Base-by-base conservation (phyloP, 2,113 vertebrate species). In the Spheniscus mendiculus region DNA sequence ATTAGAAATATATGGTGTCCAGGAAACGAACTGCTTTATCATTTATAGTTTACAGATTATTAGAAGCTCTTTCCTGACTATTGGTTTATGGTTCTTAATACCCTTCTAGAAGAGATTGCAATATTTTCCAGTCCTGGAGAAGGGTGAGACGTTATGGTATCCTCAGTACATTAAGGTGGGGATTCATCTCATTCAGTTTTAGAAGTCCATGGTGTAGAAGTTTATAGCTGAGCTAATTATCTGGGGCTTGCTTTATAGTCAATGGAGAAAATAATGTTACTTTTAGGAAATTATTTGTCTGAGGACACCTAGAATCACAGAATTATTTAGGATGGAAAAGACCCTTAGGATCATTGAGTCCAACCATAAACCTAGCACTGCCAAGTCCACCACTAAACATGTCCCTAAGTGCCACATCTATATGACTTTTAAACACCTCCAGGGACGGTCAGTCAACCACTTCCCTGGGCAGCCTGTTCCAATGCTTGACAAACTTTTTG, bases 401-500 rank as follows among this genome's bases (percentile, higher is more conserved):
- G 26, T 58, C 10, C 30, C 16, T 25, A 14, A 9, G 3, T 8
- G 1, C 11, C 16, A 36, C 38, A 30, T 15, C 29, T 49, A 8
- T 10, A 10, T 1, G 1, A 42, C 29, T 45, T 74, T 29, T 27
- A 50, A 69, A 79, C 32, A 25, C 10, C 21, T 44, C 9, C 56
- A 55, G 16, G 40, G 13, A 17, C 15, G 18, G 9, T 17, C 23
- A 36, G 18, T 63, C 55, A 2, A 52, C 29, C 19, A 49, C 11
- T 40, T 52, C 8, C 3, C 26, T 47, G 12, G 16, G 7, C 29
- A 80, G 29, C 5, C 23, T 55, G 13, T 52, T 67, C 6, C 47
- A 77, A 14, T 12, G 1, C 2, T 2, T 42, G 21, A 11, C 4
- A 80, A 42, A 1, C 0, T 4, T 44, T 55, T 25, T 2, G 1